Evolutionary conservation across 2,113 vertebrate species (phyloP).

Genomic region (Ovibos moschatus): DNA sequence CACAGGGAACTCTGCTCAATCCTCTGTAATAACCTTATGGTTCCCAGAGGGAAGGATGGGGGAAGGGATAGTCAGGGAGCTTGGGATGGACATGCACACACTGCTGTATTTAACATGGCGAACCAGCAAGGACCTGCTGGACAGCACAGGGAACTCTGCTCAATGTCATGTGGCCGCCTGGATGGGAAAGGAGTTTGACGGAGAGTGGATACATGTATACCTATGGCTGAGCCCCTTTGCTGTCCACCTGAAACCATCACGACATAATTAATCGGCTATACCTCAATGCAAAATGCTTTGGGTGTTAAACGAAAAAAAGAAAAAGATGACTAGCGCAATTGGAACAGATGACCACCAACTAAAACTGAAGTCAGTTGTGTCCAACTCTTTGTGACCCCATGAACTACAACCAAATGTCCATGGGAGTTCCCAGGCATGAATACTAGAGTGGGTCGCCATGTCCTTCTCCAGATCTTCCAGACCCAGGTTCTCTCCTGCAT

Average conservation of each 20-base stretch:
- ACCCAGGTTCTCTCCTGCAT: not conserved
- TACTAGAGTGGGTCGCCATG: not conserved
- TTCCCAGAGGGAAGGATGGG: too few relatives aligned
- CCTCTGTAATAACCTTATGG: too few relatives aligned
- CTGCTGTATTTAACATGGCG: not conserved
- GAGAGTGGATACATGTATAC: not conserved
- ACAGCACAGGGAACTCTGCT: not conserved
- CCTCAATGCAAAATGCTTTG: not conserved
- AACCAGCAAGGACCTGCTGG: too few relatives aligned
- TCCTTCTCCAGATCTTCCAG: not conserved
- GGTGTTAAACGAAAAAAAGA: not conserved
- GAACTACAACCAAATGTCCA: not conserved
- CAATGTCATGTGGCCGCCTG: rapidly evolving
- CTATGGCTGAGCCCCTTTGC: rapidly evolving
- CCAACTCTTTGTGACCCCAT: not conserved
- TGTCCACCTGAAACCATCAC: not conserved
- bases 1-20: too few relatives aligned
- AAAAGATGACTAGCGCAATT: rapidly evolving
- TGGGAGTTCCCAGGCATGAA: not conserved
- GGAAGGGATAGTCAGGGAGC: too few relatives aligned
- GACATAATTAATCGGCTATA: not conserved
- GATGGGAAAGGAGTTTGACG: not conserved
- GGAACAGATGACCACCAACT: not conserved
- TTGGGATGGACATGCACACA: too few relatives aligned
- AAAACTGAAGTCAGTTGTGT: not conserved